Conservation (phyloP, 2,797 vertebrate species). For the Numenius phaeopus region DNA sequence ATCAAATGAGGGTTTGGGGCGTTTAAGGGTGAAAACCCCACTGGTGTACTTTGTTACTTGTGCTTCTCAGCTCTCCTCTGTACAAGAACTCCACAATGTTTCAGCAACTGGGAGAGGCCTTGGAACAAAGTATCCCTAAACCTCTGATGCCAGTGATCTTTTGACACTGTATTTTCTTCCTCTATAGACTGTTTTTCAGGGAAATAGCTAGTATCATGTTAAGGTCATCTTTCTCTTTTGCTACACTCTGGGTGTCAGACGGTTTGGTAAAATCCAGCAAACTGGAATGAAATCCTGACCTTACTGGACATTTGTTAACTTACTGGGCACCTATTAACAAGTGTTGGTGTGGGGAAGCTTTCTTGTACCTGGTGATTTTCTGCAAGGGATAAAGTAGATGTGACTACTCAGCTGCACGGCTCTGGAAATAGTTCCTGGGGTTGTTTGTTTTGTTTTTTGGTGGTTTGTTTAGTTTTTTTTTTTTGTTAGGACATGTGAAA, state of each 20-base stretch:
- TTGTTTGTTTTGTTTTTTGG: not conserved
- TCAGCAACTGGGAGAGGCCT: not conserved
- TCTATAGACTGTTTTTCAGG: accelerated
- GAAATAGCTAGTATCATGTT: not conserved
- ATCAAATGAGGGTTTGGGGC: accelerated
- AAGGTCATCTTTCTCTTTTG: not conserved
- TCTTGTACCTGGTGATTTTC: not conserved
- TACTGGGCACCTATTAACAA: too few species aligned
- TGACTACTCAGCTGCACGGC: not conserved
- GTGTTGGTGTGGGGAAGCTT: accelerated
- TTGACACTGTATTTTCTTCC: not conserved
- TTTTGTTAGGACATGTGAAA: not conserved
- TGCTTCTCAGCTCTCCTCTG: not conserved
- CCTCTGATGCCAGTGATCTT: too few species aligned
- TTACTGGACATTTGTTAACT: not conserved
- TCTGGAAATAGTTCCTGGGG: not conserved
- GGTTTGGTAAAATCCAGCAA: not conserved
- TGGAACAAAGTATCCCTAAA: not conserved
- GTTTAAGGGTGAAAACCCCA: not conserved
- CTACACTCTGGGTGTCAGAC: not conserved
- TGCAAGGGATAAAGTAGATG: not conserved
- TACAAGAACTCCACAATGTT: not conserved
- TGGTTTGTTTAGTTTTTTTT: not conserved
- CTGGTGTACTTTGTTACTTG: not conserved
- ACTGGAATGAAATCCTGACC: not conserved